Conservation (phyloP, 2,888 invertebrate species). For the Sthenelais limicola region DNA sequence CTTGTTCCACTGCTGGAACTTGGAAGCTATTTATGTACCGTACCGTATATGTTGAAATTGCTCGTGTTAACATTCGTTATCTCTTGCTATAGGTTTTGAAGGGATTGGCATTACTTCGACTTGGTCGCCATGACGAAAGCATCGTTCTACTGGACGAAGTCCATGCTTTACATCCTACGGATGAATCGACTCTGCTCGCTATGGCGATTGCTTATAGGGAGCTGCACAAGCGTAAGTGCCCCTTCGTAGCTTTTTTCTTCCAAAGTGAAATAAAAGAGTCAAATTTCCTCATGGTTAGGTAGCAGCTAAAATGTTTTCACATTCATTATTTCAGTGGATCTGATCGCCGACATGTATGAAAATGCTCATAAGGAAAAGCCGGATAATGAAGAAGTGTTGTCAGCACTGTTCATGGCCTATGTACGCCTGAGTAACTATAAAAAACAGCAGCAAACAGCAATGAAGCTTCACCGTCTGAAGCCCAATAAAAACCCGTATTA, state of each 20-base stretch:
- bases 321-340: conserved; percentile 79
- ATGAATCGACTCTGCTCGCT: conserved; percentile 94
- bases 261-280: background rate
- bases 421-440: conserved; percentile 91
- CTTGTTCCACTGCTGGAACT: too few species aligned
- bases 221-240: conserved; percentile 87
- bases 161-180: conserved; percentile 78
- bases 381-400: conserved; percentile 90
- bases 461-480: conserved; percentile 90
- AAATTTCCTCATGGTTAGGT: background rate
- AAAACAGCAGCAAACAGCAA: conserved; percentile 90
- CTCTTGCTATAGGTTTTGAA: conserved; percentile 81
- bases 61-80: background rate
- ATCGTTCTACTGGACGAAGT: conserved; percentile 82
- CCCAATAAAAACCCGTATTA: conserved; percentile 94
- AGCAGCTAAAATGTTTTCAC: background rate
- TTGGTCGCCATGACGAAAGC: conserved; percentile 88
- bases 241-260: background rate
- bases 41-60: too few species aligned
- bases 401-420: conserved; percentile 96
- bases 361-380: conserved; percentile 89
- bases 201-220: conserved; percentile 96
- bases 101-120: conserved; percentile 89
- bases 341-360: conserved; percentile 91
- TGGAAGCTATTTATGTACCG: too few species aligned